These are phyloP conservation scores for Sarcophaga rosellei DNA, from an alignment of 2,888 invertebrate genomes.

Conservation along the genomic window DNA sequence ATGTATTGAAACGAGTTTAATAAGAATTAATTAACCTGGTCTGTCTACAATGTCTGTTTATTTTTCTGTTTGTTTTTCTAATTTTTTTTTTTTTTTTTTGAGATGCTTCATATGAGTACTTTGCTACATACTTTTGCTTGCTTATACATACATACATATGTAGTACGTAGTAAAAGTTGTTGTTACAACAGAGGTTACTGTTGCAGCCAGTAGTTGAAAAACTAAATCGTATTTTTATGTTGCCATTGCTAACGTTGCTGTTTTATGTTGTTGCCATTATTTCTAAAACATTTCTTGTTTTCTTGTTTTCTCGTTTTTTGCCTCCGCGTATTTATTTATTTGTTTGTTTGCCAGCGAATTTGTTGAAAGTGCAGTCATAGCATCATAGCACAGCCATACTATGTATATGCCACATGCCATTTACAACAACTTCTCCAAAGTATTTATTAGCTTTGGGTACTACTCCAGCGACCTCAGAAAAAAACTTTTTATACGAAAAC, in stretches of 20 bases:
- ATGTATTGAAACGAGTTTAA: too few species aligned
- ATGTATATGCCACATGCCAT: conserved; percentile 30
- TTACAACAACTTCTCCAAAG: conserved; percentile 25
- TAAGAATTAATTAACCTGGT: too few species aligned
- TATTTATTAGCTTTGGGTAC: conserved; percentile 65
- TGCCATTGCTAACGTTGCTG: conserved; percentile 5
- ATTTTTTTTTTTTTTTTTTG: too few species aligned
- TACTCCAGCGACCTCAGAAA: conserved; percentile 51
- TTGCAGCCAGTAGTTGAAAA: neutral
- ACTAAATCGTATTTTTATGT: conserved; percentile 5
- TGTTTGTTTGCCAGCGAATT: neutral
- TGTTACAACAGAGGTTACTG: neutral
- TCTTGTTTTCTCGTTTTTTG: conserved; percentile 13
- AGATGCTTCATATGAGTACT: too few species aligned
- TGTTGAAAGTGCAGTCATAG: neutral
- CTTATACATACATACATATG: too few species aligned
- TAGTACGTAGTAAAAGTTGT: too few species aligned
- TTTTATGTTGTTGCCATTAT: neutral
- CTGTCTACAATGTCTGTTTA: too few species aligned
- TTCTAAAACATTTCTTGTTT: conserved; percentile 12
- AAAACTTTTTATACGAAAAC: conserved; percentile 10
- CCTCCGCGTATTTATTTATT: neutral
- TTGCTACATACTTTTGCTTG: too few species aligned
- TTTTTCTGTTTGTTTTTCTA: too few species aligned
- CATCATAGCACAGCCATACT: neutral